Percentiles rank a stretch among this genome's conserved stretches.
These are phyloP conservation scores for Condylostylus longicornis DNA, from an alignment of 1,140 invertebrate genomes.

Conservation along the genomic window DNA sequence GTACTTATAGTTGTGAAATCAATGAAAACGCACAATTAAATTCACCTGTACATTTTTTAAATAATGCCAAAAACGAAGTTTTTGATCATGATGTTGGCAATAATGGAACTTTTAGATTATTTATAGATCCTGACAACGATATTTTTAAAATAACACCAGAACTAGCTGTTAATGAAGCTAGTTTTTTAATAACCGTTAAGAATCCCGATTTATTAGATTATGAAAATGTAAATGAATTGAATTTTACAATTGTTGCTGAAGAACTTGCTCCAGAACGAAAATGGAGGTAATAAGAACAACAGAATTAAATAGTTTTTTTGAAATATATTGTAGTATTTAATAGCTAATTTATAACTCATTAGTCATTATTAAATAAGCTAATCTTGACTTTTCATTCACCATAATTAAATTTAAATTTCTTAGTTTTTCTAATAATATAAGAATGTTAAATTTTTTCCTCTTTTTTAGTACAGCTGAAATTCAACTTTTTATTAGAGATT, in stretches of 20 bases:
- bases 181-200: constrained; percentile 79
- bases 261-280: constrained; percentile 49
- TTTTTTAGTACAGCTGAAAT: constrained; percentile 57
- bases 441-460: neutral
- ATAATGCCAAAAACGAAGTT: constrained; percentile 66
- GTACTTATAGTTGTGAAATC: constrained; percentile 71
- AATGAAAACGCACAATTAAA: constrained; percentile 83
- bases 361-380: too few species aligned
- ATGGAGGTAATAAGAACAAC: constrained; percentile 18
- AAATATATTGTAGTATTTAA: neutral
- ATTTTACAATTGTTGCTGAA: constrained; percentile 72
- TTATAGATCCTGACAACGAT: constrained; percentile 60
- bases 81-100: constrained; percentile 88
- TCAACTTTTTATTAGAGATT: constrained; percentile 70
- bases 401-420: too few species aligned
- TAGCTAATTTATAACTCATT: too few species aligned
- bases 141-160: constrained; percentile 82
- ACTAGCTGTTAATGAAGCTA: constrained; percentile 79
- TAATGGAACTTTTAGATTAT: constrained; percentile 81
- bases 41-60: constrained; percentile 75
- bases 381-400: too few species aligned
- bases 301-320: neutral
- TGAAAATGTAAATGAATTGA: constrained; percentile 62
- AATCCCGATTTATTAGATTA: constrained; percentile 71
- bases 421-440: neutral